phyloP scores from a whole-genome alignment of 2,113 vertebrate genomes.

The Crypturellus undulatus region DNA sequence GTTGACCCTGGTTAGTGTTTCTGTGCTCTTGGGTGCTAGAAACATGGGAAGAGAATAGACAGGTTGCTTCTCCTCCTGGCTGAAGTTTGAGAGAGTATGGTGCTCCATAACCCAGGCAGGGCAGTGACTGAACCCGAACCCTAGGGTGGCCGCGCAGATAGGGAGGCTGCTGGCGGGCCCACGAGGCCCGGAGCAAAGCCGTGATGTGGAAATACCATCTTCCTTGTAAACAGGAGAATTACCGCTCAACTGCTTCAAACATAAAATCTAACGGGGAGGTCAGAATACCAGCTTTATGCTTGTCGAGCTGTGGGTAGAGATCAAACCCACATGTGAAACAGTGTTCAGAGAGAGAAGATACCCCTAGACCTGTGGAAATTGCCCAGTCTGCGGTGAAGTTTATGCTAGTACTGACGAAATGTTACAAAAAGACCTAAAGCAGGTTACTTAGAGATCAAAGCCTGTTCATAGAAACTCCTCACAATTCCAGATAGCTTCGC shows the following conservation, averaged over 20 bases:
- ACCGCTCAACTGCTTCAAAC: not conserved
- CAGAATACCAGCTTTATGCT: not conserved
- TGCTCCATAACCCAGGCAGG: not conserved
- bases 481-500: not conserved
- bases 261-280: not conserved
- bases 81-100: not conserved
- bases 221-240: not conserved
- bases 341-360: not conserved
- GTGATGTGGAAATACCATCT: not conserved
- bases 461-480: not conserved
- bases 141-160: not conserved
- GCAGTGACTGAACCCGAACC: not conserved
- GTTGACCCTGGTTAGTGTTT: not conserved
- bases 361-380: not conserved
- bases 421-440: not conserved
- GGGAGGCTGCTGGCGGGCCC: no score
- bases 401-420: not conserved
- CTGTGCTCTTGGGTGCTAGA: not conserved
- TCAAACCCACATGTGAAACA: not conserved
- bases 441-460: not conserved
- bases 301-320: not conserved
- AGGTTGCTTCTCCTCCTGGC: not conserved
- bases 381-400: not conserved
- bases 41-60: not conserved
- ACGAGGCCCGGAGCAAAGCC: not conserved